Percentiles rank a stretch among this genome's conserved stretches.
Conservation (phyloP, 1,140 invertebrate species). For the Neodiprion fabricii region DNA sequence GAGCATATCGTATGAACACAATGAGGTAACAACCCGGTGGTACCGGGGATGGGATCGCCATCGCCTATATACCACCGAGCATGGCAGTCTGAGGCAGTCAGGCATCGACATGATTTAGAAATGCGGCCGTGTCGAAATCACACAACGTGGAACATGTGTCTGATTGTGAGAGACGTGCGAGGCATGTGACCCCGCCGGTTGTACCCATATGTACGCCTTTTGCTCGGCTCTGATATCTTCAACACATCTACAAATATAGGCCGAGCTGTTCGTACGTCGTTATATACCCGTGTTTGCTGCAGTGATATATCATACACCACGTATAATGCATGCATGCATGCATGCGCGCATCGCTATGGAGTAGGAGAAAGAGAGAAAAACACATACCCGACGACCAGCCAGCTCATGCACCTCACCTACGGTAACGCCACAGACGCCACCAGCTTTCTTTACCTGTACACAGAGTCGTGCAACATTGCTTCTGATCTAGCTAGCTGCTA, state of each 20-base stretch:
- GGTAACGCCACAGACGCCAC: too few relatives aligned
- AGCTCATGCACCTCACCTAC: too few relatives aligned
- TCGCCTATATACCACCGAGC: too few relatives aligned
- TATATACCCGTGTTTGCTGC: background rate
- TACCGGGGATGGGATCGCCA: too few relatives aligned
- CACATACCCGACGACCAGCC: too few relatives aligned
- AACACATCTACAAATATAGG: slow-evolving; percentile 5
- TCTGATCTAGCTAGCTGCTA: too few relatives aligned
- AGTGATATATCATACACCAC: slow-evolving; percentile 8
- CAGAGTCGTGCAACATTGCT: too few relatives aligned
- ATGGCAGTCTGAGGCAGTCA: background rate
- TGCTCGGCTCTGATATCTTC: background rate
- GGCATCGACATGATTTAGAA: slow-evolving; percentile 46
- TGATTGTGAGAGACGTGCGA: background rate
- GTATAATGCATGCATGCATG: slow-evolving; percentile 1
- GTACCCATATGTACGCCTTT: background rate
- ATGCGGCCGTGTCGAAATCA: slow-evolving; percentile 44
- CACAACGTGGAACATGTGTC: slow-evolving; percentile 40
- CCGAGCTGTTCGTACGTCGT: background rate
- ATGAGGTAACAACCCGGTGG: slow-evolving; percentile 41
- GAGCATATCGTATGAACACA: slow-evolving; percentile 37
- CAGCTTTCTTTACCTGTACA: too few relatives aligned
- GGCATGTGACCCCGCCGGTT: too few relatives aligned
- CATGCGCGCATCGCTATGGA: background rate
- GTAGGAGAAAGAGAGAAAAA: background rate